Percentiles rank a stretch among this genome's conserved stretches.
Conservation (phyloP, 2,888 invertebrate genomes). For the Bellardia bayeri region DNA sequence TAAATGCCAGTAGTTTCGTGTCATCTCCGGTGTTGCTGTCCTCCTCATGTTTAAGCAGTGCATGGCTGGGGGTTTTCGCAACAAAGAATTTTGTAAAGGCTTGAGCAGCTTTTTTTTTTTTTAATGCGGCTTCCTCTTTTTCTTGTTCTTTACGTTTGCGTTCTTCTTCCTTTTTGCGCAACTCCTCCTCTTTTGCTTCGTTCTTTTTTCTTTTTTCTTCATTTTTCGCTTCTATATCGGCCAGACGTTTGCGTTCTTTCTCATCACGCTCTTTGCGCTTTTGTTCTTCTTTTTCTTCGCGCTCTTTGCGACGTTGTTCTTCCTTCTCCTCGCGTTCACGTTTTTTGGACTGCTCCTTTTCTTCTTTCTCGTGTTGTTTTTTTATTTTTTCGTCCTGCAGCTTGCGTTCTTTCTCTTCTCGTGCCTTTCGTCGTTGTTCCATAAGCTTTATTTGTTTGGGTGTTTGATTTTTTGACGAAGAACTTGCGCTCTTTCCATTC, state of each 20-base stretch:
- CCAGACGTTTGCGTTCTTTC: slow-evolving; percentile 81
- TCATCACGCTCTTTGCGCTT: slow-evolving; percentile 83
- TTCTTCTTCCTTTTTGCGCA: slow-evolving; percentile 83
- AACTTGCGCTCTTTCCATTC: slow-evolving; percentile 1
- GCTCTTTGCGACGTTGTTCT: slow-evolving; percentile 84
- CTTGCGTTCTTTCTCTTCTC: slow-evolving; percentile 84
- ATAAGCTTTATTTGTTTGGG: slow-evolving; percentile 79
- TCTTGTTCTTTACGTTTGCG: slow-evolving; percentile 86
- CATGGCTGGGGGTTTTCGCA: slow-evolving; percentile 83
- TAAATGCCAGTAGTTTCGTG: slow-evolving; percentile 85
- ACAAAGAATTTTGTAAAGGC: slow-evolving; percentile 94
- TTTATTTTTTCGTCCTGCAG: slow-evolving; percentile 84
- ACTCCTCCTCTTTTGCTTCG: slow-evolving; percentile 81
- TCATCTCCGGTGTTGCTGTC: slow-evolving; percentile 77
- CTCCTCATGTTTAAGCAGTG: slow-evolving; percentile 76
- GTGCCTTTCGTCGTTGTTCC: slow-evolving; percentile 79
- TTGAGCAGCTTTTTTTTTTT: slow-evolving; percentile 91
- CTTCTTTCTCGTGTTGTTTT: slow-evolving; percentile 82
- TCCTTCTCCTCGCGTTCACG: slow-evolving; percentile 84
- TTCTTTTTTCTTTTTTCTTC: slow-evolving; percentile 79
- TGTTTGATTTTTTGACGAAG: slow-evolving; percentile 75
- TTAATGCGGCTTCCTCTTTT: slow-evolving; percentile 89
- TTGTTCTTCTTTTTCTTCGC: slow-evolving; percentile 85
- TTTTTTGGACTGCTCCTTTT: slow-evolving; percentile 78
- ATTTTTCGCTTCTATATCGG: slow-evolving; percentile 80